Evolutionary conservation across 2,888 invertebrate genomes (phyloP), one percentile per base, ranked within the genome.

Genomic region (Patella caerulea): DNA sequence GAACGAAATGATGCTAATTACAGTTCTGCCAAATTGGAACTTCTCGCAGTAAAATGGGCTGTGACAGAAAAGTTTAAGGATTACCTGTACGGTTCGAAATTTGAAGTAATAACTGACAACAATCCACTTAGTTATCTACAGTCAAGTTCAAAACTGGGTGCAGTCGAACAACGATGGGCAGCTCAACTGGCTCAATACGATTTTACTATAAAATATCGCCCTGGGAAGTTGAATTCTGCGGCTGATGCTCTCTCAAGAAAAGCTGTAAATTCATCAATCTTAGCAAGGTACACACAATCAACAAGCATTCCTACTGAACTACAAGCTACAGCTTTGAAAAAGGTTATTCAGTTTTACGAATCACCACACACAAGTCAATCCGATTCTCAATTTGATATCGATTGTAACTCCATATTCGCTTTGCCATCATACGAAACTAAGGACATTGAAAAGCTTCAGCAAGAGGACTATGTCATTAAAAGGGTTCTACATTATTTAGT

Each of bases 21-120:
- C 73, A 81, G 79, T 45, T 79, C 78, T 29, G 79, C 77, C 73
- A 81, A 81, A 71, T 24, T 83, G 24, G 82, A 82, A 71, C 72
- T 80, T 29, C 73, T 83, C 11, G 83, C 73, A 12, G 52, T 82
- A 12, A 82, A 83, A 72, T 82, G 82, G 83, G 80, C 83, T 4
- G 74, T 81, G 24, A 73, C 74, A n/a, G 78, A 81, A 17, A 81
- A 82, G 72, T 82, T 82, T 52, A 65, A 72, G n/a, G 80, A 78
- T 59, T 82, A 81, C 53, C 78, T 81, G 7, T 34, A 75, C 5
- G 82, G 78, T 4, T 17, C 75, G 1, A 54, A 76, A 34, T 81
- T 83, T 59, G 45, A 14, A 9, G 77, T 81, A 11, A 71, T 73
- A 14, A 81, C 79, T 12, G 78, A 80, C 74, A 80, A 76, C 73